phyloP scores from a whole-genome alignment of 2,888 invertebrate species.

The Alsophila aescularia region DNA sequence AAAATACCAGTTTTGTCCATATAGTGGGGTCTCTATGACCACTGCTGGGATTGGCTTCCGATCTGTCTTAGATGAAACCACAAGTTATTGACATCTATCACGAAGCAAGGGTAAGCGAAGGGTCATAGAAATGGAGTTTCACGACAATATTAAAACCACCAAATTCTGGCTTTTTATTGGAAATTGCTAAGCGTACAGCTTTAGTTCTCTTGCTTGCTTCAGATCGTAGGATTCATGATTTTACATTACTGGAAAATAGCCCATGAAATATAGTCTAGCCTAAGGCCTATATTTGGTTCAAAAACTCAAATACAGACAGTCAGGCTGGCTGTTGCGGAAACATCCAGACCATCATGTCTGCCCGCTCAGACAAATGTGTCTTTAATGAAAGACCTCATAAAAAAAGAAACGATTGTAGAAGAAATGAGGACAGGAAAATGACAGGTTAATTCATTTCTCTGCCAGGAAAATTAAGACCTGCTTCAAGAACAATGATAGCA shows the following conservation, averaged over 20 bases:
- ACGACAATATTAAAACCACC: too few species aligned
- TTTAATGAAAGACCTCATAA: not conserved
- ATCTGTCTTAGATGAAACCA: too few species aligned
- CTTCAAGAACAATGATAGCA: slow-evolving; percentile 1
- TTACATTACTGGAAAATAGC: not conserved
- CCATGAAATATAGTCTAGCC: not conserved
- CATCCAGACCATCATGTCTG: not conserved
- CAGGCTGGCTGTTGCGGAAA: not conserved
- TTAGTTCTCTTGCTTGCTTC: slow-evolving; percentile 24
- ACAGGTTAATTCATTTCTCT: not conserved
- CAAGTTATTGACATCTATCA: too few species aligned
- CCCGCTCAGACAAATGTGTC: not conserved
- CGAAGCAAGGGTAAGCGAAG: too few species aligned
- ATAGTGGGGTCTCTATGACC: too few species aligned
- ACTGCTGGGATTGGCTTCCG: too few species aligned
- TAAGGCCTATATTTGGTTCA: not conserved
- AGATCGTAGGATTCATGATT: not conserved
- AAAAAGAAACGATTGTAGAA: not conserved
- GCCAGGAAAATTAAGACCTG: not conserved
- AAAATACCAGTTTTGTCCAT: too few species aligned
- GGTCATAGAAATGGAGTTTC: too few species aligned
- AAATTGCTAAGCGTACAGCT: slow-evolving; percentile 15
- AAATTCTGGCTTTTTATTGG: slow-evolving; percentile 7
- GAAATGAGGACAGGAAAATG: not conserved
- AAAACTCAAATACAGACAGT: slow-evolving; percentile 1